Evolutionary conservation across 2,888 invertebrate species (phyloP), one percentile per base, ranked within the genome.

Genomic region (Sympetrum striolatum): DNA sequence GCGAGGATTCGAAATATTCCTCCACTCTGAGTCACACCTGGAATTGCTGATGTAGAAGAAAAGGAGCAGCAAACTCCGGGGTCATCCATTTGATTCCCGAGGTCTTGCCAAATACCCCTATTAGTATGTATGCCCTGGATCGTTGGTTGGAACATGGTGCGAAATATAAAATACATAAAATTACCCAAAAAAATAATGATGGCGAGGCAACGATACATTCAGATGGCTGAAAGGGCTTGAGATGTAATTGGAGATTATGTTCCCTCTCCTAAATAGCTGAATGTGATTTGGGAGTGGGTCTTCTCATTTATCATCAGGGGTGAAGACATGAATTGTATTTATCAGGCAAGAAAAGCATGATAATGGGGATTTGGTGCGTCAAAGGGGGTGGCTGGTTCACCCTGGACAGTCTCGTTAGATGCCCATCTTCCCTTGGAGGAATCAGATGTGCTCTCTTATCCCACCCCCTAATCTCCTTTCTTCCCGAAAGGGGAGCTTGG

Each of bases 381-480:
- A 86, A 15, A 31, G 60, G 60, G 86, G 86, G 86, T 86, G 86
- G 86, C 86, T 86, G 86, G 86, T 64, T 86, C 86, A 86, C 86
- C 86, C 86, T 86, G 86, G 64, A 86, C 86, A 86, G 86, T 86
- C 86, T 60, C 15, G 37, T 18, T 31, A 25, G 31, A 35, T 60
- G 58, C 86, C 64, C 86, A 25, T 81, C 18, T 53, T 25, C 58
- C 60, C n/a, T 5, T 12, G 18, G 15, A 18, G 22, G 31, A 73
- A 31, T 14, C 73, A 12, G 8, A 37, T 60, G 86, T 86, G 60
- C 86, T 86, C 86, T n/a, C 60, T 86, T 60, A 58, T 60, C 86
- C 86, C 60, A 25, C 60, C 86, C 60, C 58, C 39, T 37, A 35
- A 37, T 58, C 86, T 60, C 60, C 86, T 60, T 73, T 31, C 31